Percentiles rank a stretch among this genome's conserved stretches.
Evolutionary conservation across 2,113 vertebrate genomes (phyloP).

Genomic region (Amazona vittata): DNA sequence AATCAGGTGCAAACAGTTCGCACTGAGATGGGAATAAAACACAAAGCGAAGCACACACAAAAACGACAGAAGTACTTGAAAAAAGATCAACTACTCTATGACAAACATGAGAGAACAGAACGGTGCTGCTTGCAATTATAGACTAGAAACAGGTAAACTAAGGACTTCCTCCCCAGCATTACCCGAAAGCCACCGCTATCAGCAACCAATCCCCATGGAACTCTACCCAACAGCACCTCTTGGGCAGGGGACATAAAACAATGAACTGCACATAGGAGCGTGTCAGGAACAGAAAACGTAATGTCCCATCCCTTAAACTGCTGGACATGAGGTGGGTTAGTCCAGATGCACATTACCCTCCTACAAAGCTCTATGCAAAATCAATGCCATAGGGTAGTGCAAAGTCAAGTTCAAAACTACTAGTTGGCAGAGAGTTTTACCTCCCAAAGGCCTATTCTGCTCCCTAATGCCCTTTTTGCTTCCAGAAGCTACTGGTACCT

Average conservation of each 20-base stretch:
- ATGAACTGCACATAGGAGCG: not conserved
- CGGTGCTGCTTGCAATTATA: not conserved
- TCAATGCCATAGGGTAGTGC: not conserved
- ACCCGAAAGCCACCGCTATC: accelerated
- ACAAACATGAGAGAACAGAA: not conserved
- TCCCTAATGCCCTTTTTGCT: not conserved
- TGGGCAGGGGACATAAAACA: not conserved
- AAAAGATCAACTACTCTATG: accelerated
- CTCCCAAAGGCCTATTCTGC: not conserved
- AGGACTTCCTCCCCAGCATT: not conserved
- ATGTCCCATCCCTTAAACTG: not conserved
- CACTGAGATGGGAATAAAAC: not conserved
- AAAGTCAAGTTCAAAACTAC: not conserved
- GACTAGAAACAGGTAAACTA: not conserved
- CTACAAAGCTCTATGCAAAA: not conserved
- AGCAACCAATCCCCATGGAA: not conserved
- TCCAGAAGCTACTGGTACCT: not conserved
- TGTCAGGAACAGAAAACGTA: not conserved
- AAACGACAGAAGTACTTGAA: not conserved
- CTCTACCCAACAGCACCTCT: not conserved
- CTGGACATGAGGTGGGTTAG: not conserved
- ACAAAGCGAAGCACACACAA: accelerated
- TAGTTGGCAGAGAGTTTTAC: not conserved
- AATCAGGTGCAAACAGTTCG: not conserved
- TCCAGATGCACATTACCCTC: not conserved